These are phyloP conservation scores for Euleptes europaea DNA, from an alignment of 2,113 vertebrate species.

Conservation along the genomic window DNA sequence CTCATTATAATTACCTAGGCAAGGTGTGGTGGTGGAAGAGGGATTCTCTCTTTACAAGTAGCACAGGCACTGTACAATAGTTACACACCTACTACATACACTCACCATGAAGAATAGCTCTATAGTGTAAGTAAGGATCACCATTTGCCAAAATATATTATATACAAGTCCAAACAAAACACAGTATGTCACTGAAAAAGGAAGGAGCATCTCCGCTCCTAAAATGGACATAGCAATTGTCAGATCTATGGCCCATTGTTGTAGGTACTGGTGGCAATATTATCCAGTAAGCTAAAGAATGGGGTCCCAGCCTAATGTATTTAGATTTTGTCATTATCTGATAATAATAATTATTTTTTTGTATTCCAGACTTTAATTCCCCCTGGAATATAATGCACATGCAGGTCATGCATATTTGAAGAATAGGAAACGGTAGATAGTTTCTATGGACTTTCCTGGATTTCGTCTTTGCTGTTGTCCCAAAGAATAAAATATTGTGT, in stretches of 20 bases:
- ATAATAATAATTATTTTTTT: neutral
- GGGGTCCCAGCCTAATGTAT: neutral
- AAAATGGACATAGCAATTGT: neutral
- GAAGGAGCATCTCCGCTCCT: neutral
- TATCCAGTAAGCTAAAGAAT: neutral
- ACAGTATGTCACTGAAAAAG: neutral
- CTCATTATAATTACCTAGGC: neutral
- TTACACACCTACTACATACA: neutral
- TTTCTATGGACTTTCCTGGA: neutral
- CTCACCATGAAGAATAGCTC: too few relatives aligned
- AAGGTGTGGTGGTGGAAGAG: neutral
- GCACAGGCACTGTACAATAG: neutral
- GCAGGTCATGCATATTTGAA: neutral
- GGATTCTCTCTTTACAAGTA: neutral
- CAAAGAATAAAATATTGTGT: too few relatives aligned
- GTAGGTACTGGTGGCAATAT: neutral
- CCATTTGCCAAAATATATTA: too few relatives aligned
- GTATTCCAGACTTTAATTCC: neutral
- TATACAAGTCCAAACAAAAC: neutral
- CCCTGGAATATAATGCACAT: neutral
- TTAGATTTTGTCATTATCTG: neutral
- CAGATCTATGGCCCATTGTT: too few relatives aligned
- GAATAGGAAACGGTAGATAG: neutral
- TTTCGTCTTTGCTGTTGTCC: too few relatives aligned
- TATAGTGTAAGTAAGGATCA: too few relatives aligned